These are phyloP conservation scores for Augochlorella aurata DNA, from an alignment of 2,888 invertebrate genomes.

Conservation along the genomic window DNA sequence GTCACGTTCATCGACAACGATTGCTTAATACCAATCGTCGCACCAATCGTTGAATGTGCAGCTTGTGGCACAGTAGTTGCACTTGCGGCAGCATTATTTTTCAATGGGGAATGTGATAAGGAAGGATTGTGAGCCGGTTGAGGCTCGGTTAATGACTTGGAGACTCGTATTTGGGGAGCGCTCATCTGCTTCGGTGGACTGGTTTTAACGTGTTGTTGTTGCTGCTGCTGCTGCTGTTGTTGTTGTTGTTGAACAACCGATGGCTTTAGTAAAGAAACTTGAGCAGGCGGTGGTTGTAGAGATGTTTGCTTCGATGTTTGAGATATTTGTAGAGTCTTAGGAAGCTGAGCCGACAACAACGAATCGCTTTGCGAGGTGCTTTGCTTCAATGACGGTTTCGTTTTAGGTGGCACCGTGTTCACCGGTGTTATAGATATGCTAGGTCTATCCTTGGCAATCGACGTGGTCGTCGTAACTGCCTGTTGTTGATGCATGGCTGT, in stretches of 20 bases:
- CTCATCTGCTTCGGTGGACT: conserved; percentile 66
- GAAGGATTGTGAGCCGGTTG: conserved; percentile 75
- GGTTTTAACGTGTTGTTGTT: conserved; percentile 58
- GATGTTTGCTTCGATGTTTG: conserved; percentile 58
- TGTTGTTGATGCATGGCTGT: conserved; percentile 69
- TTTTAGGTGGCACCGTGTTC: conserved; percentile 62
- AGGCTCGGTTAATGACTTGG: conserved; percentile 75
- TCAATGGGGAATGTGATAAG: conserved; percentile 67
- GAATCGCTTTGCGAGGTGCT: conserved; percentile 57
- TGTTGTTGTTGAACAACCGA: conserved; percentile 71
- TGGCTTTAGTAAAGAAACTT: conserved; percentile 75
- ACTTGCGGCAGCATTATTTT: conserved; percentile 55
- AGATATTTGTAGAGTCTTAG: conserved; percentile 66
- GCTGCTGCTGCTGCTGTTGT: conserved; percentile 71
- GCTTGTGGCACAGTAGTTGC: conserved; percentile 63
- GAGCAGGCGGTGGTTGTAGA: conserved; percentile 62
- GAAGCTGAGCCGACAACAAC: conserved; percentile 62
- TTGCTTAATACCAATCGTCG: conserved; percentile 67
- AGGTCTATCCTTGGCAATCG: conserved; percentile 81
- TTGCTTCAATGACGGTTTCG: conserved; percentile 56
- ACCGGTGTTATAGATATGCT: conserved; percentile 82
- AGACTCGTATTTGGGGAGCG: conserved; percentile 75
- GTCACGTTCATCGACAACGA: conserved; percentile 69
- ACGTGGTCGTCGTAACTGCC: conserved; percentile 73
- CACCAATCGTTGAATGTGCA: conserved; percentile 63